Evolutionary conservation across 1,140 invertebrate genomes (phyloP), one percentile per base, ranked within the genome.

Genomic region (Phortica variegata): DNA sequence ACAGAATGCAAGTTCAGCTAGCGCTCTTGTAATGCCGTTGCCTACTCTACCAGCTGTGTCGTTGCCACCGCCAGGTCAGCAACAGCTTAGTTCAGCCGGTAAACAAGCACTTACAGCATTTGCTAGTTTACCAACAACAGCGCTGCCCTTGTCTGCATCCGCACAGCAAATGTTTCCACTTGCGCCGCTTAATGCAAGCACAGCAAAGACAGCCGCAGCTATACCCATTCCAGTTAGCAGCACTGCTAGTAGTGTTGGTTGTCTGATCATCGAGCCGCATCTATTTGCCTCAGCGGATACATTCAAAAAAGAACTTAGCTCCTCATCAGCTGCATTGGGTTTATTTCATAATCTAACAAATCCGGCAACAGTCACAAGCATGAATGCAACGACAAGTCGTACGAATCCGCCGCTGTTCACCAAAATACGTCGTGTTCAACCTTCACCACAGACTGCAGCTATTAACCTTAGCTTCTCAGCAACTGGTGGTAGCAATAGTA

Each of bases 211-310:
- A 50, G 3, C 53, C 50, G n/a, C 48, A 49, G 13, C 55, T 38
- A 18, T 60, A 54, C 43, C 57, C n/a, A 32, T 39, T 36, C 56
- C 33, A 26, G 38, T 10, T 6, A 46, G 47, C 20, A 50, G 43
- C 43, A 46, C 47, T 4, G 43, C 52, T 3, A 65, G 36, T 16
- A 70, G 66, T 41, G 70, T 73, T 6, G 70, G 70, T 29, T 73
- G 70, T 37, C 47, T 73, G n/a, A 73, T 73, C 9, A 73, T 73
- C n/a, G 70, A 73, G 34, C 70, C 70, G n/a, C 62, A 73, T 54
- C 40, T 73, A 0, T 68, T 73, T 16, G 65, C 70, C 8, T 66
- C 70, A 6, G 65, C 70, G 0, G 70, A 73, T 42, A 73, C 70
- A 18, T 73, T 73, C 10, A 73, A 73, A 47, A 73, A 73, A 52